Evolutionary conservation across 2,888 invertebrate species (phyloP), one percentile per base, ranked within the genome.

Genomic region (Laspeyria flexula): DNA sequence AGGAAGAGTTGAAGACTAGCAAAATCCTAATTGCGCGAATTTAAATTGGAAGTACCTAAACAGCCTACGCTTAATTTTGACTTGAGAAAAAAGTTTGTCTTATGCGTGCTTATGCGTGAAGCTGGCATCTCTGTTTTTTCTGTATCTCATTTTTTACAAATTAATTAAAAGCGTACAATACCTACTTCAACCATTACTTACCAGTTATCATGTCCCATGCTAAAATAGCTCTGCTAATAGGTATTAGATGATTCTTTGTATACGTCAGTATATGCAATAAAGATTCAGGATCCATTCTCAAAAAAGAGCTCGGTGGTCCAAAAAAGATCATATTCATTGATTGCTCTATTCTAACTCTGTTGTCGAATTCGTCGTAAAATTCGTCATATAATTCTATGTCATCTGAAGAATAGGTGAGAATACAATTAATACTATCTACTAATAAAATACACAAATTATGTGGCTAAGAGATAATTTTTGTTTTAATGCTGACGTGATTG

Each of bases 181-280:
- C 3, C 3, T 21, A 5, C 21, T 21, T 2, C 5, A 3, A 3
- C 3, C 3, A 5, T 16, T 33, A 55, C 35, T 27, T 57, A 88
- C 91, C 92, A 37, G 91, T 91, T 30, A 91, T 44, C n/a, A 91
- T 70, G 71, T 92, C 91, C 91, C 91, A 92, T 1, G 88, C 87
- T 44, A 90, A 62, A 30, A 90, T 53, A 42, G 73, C 77, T 66
- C 83, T 81, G 15, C 81, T 71, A 44, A 85, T 83, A 2, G 92
- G 91, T 56, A 91, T 83, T 37, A 80, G 75, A 52, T 82, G 64
- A 55, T 83, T 86, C 45, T 79, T 84, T 10, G 85, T 88, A 34
- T 85, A 55, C 25, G 73, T 70, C 5, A 92, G 61, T 46, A 92
- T 74, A 47, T 90, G 91, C 34, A 92, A 73, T 41, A 92, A 73